A percentile compares a stretch with the other conserved stretches of the same genome.
Conservation (phyloP, 2,888 invertebrate genomes). For the Torymus tubicola region DNA sequence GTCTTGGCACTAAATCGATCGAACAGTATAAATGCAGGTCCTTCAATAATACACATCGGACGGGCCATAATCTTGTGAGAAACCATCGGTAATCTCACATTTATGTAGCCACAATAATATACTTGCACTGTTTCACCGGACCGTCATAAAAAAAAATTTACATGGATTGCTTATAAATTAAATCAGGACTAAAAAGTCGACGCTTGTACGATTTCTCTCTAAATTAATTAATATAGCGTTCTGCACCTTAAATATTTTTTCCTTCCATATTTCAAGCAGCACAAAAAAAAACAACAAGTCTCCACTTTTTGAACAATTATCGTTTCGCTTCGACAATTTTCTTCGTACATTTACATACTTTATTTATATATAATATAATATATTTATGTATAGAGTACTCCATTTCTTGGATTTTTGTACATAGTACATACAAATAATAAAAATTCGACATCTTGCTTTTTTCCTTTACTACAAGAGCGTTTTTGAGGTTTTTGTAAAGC, state of each 20-base stretch:
- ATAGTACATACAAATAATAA: slow-evolving; percentile 70
- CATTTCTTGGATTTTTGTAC: slow-evolving; percentile 66
- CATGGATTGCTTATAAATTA: slow-evolving; percentile 37
- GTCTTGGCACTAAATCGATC: slow-evolving; percentile 52
- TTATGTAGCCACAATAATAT: no score
- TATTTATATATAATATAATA: slow-evolving; percentile 54
- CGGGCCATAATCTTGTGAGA: background rate
- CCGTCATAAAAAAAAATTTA: slow-evolving; percentile 46
- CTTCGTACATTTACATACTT: slow-evolving; percentile 49
- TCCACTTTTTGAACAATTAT: slow-evolving; percentile 21
- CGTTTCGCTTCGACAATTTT: slow-evolving; percentile 31
- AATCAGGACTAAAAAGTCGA: slow-evolving; percentile 41
- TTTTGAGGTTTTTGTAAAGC: slow-evolving; percentile 29
- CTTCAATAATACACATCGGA: slow-evolving; percentile 19
- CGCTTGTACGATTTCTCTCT: slow-evolving; percentile 32
- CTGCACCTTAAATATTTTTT: slow-evolving; percentile 40
- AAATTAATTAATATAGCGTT: slow-evolving; percentile 45
- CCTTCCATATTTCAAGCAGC: slow-evolving; percentile 27
- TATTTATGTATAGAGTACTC: slow-evolving; percentile 57
- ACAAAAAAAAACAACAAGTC: slow-evolving; percentile 43
- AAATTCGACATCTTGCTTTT: slow-evolving; percentile 54
- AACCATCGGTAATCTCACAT: background rate
- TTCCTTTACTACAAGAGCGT: slow-evolving; percentile 31
- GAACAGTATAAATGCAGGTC: slow-evolving; percentile 55
- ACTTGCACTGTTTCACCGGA: slow-evolving; percentile 40